Percentiles rank a stretch among this genome's conserved stretches.
These are phyloP conservation scores for Brachionus paranguensis DNA, from an alignment of 1,140 invertebrate genomes.

Conservation along the genomic window DNA sequence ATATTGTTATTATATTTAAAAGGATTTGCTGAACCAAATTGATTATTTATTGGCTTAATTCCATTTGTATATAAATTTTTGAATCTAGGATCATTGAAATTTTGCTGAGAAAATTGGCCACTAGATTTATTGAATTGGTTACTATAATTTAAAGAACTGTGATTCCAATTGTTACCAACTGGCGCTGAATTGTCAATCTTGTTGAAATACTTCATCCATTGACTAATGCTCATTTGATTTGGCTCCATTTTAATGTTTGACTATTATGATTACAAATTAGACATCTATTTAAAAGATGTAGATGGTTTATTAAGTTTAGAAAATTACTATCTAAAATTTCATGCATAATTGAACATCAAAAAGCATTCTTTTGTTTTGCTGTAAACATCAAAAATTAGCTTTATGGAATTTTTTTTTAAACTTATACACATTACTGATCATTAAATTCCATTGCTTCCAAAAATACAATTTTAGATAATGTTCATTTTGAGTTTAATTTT, in stretches of 20 bases:
- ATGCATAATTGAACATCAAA: too few relatives aligned
- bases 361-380: too few relatives aligned
- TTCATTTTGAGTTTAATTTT: too few relatives aligned
- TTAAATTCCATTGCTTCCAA: too few relatives aligned
- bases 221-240: neutral
- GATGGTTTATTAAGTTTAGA: too few relatives aligned
- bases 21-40: neutral
- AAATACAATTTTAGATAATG: too few relatives aligned
- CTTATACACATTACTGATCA: too few relatives aligned
- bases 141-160: neutral
- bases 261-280: too few relatives aligned
- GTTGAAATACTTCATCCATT: neutral
- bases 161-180: neutral
- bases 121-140: neutral
- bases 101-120: neutral
- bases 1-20: neutral
- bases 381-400: too few relatives aligned
- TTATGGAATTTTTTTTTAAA: too few relatives aligned
- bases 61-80: neutral
- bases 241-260: neutral
- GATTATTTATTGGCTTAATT: neutral
- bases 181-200: neutral
- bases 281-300: too few relatives aligned
- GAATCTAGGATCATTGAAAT: neutral
- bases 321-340: too few relatives aligned